These are phyloP conservation scores for Brachionus koreanus DNA, from an alignment of 1,140 invertebrate species.

Conservation along the genomic window DNA sequence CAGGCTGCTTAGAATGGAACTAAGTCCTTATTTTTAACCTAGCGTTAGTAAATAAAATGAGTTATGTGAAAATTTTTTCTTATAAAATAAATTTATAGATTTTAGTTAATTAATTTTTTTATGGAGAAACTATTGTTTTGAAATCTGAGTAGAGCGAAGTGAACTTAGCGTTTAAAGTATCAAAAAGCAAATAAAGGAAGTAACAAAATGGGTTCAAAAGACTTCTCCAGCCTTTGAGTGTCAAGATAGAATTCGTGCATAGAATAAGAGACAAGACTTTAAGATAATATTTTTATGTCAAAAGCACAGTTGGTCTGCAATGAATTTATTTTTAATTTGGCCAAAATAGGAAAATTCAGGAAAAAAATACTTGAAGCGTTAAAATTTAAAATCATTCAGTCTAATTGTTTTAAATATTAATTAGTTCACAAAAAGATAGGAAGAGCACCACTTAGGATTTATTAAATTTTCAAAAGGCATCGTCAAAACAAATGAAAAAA, in stretches of 20 bases:
- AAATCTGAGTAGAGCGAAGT: no score
- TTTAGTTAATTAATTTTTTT: not conserved
- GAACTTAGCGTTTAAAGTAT: no score
- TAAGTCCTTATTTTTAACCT: no score
- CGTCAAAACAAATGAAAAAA: not conserved
- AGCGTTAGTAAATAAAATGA: no score
- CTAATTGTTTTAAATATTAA: not conserved
- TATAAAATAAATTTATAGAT: no score
- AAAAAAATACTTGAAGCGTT: conserved; percentile 23
- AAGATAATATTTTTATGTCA: not conserved
- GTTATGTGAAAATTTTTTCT: no score
- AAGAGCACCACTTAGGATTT: not conserved
- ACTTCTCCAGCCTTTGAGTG: no score
- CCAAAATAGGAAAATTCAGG: not conserved
- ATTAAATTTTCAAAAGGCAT: not conserved
- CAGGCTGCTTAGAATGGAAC: no score
- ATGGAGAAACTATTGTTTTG: no score
- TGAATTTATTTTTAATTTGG: not conserved
- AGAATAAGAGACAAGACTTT: not conserved
- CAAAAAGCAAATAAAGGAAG: no score
- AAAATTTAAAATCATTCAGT: not conserved
- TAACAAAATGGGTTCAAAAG: no score
- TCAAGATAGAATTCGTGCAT: not conserved
- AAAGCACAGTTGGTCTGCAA: not conserved
- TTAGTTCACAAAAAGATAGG: not conserved